These are phyloP conservation scores for Amphipoea lucens DNA, from an alignment of 2,888 invertebrate species.

Conservation along the genomic window DNA sequence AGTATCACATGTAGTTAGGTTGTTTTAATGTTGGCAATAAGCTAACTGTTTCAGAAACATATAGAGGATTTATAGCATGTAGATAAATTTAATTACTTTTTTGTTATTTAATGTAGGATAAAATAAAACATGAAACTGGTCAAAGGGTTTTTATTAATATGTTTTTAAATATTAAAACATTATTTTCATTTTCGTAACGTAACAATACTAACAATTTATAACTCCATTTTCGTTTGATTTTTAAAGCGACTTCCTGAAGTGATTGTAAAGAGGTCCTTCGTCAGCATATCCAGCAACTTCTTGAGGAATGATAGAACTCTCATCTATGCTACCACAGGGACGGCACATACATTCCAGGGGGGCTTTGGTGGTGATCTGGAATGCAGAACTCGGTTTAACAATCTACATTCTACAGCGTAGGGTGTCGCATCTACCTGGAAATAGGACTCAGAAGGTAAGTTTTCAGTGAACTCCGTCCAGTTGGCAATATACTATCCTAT, in stretches of 20 bases:
- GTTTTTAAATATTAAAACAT: conserved; percentile 17
- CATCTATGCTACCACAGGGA: conserved; percentile 96
- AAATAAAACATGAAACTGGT: conserved; percentile 45
- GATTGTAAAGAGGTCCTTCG: conserved; percentile 94
- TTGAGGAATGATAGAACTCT: conserved; percentile 96
- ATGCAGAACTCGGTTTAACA: conserved; percentile 35
- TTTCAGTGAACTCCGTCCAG: neutral
- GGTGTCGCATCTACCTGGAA: neutral
- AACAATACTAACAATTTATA: conserved; percentile 16
- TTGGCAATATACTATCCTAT: neutral
- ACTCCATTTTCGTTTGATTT: neutral
- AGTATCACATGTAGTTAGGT: no score
- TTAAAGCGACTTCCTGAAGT: conserved; percentile 93
- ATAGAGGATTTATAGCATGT: no score
- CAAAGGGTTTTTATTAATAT: conserved; percentile 63
- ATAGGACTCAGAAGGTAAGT: neutral
- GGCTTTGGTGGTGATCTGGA: conserved; percentile 96
- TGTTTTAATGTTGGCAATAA: no score
- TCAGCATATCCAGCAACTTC: conserved; percentile 96
- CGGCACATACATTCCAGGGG: conserved; percentile 98
- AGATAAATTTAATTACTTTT: no score
- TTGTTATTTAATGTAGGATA: neutral
- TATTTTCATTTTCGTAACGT: conserved; percentile 7
- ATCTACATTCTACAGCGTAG: neutral
- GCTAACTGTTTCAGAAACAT: no score